Evolutionary conservation across 2,888 invertebrate species (phyloP), one percentile per base, ranked within the genome.

Genomic region (Philopedon plagiatum): DNA sequence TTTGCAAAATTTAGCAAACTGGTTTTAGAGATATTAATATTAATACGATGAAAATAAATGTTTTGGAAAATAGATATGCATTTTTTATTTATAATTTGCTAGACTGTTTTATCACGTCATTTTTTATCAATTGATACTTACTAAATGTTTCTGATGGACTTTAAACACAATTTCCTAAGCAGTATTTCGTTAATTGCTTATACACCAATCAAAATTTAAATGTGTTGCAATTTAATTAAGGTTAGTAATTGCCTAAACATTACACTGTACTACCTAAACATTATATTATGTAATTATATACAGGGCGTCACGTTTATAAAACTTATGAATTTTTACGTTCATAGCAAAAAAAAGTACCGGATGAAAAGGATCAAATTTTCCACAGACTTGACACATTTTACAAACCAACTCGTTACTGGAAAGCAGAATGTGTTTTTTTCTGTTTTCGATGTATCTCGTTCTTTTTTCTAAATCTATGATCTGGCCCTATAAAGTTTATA

Each of bases 161-260:
- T 49, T 49, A 49, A 49, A 5, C 49, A n/a, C 18, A 13, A 49
- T 49, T 21, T 13, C 21, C 26, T 49, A n/a, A 26, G 13, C 13
- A 5, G 13, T 13, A 49, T 49, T 49, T 49, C 13, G 26, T 26
- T 49, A 49, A 49, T 49, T 49, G 23, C 44, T 13, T 60, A 21
- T 34, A 18, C 29, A 60, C 44, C 8, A 44, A 41, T 60, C 41
- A 44, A 60, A 60, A 57, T 34, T 32, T 57, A 9, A 32, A 44
- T 18, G 23, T 60, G 41, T 60, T 60, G 41, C 21, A 60, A 44
- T 44, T 29, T 44, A 60, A 60, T 44, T 44, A 41, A 60, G 26
- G 29, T 41, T 29, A 60, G 3, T 5, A 9, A 44, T 60, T 60
- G 41, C 29, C 60, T 21, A 63, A 62, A 46, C 49, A 49, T 46